Evolutionary conservation across 2,113 vertebrate species (phyloP), one percentile per base, ranked within the genome.

Genomic region (Scomber japonicus): DNA sequence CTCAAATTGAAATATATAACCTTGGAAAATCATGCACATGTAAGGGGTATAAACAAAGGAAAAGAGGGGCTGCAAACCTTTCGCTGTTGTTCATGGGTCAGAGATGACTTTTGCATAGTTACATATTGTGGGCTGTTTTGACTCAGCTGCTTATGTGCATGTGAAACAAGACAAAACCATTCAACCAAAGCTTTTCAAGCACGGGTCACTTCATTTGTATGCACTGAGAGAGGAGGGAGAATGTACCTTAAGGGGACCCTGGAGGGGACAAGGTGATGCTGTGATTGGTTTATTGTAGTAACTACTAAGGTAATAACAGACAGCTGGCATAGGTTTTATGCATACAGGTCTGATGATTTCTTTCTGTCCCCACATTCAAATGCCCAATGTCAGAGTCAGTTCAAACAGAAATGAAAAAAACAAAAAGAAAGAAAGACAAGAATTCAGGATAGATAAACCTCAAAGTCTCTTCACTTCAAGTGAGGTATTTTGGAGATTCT

Each of bases 111-210:
- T 77, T 60, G 80, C 27, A 17, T 30, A 4, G 13, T n/a, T 53
- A 14, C 53, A 65, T 51, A 57, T 27, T 62, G 40, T 12, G 15
- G 48, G 56, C 6, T 9, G 64, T 24, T 72, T 66, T 46, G 60
- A 64, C 49, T 77, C 54, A 46, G 59, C 35, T 54, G 55, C 53
- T 65, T 57, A 17, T 31, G 48, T 2, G 19, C 27, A 71, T 77
- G 62, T 68, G 57, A 67, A 65, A 79, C 45, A 66, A 80, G 60
- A 61, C 54, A 71, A 65, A 75, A 48, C 49, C 54, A 66, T 75
- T 83, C 65, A 81, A 74, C 61, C 65, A 61, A 15, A 67, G 57
- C 54, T 14, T 5, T 67, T 49, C 21, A 46, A 69, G 14, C 56
- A 24, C 1, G 12, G 65, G 63, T 76, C 54, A 69, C 56, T 51